Base-by-base conservation (phyloP, 2,888 invertebrate species). In the Flabesymbios commensalis region DNA sequence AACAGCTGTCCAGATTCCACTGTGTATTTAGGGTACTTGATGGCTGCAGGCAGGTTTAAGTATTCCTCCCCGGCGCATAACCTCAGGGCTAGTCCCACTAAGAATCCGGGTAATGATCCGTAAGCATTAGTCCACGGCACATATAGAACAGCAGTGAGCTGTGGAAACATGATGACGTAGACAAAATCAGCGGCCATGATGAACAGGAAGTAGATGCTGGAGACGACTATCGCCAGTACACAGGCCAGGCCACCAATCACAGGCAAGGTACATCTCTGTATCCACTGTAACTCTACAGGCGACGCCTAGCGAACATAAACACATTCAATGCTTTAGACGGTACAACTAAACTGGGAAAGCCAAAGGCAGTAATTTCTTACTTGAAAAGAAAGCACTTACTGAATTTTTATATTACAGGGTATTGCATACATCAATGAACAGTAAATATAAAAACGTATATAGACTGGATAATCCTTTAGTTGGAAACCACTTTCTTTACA, bases 1-100 rank as follows among this genome's bases (percentile, higher is more conserved):
- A 98, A 98, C 77, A 92, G 86, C 84, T 97, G 97, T 14, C 84
- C 83, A 4, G 83, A 82, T 1, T 74, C 77, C 4, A 53, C 86
- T 75, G 92, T 90, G 73, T 80, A 85, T 70, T 77, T 80, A 0
- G 96, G 95, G 83, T 89, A 97, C 79, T 91, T 89, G 68, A 97
- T 90, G 51, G 93, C 83, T 0, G 95, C 87, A 0, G 90, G 89
- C 56, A 97, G 85, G 0, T 90, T 89, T 78, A 97, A 86, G 73
- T 92, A 83, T 57, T 89, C 88, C 84, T 97, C 97, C 0, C 97
- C 93, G 0, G 96, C 95, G 0, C 91, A 88, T 52, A 95, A 83
- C 2, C 96, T 87, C 63, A 83, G 71, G 41, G 94, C 89, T 67
- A 91, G 80, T 0, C 94, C 94, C 68, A 93, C 87, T 64, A 92